Percentiles rank a stretch among this genome's conserved stretches.
These are phyloP conservation scores for Oegoconia quadripuncta DNA, from an alignment of 2,888 invertebrate species.

Conservation along the genomic window DNA sequence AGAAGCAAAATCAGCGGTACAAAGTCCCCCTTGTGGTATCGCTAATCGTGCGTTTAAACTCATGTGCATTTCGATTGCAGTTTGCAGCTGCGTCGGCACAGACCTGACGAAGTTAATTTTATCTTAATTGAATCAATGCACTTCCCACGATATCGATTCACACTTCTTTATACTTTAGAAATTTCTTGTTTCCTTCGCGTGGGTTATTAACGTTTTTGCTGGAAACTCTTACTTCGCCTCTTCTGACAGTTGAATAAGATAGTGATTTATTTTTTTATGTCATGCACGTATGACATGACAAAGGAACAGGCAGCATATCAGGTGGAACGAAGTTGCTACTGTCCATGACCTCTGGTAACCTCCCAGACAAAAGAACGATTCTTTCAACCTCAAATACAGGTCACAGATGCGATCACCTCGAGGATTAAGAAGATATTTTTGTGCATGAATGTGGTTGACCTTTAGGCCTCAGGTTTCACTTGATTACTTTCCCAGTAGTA, in stretches of 20 bases:
- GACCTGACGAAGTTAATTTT: constrained; percentile 44
- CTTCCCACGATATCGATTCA: constrained; percentile 24
- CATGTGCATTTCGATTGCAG: constrained; percentile 41
- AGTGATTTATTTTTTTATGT: constrained; percentile 12
- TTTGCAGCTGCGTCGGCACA: constrained; percentile 29
- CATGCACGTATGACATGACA: no score
- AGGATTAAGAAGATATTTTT: no score
- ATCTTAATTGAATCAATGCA: constrained; percentile 53
- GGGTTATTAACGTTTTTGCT: constrained; percentile 17
- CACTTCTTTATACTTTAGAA: constrained; percentile 23
- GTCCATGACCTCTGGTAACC: no score
- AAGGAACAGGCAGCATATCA: no score
- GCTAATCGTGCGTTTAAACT: constrained; percentile 11
- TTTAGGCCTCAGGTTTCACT: no score
- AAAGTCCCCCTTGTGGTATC: constrained; percentile 7
- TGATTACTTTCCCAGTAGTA: no score
- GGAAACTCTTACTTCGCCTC: constrained; percentile 20
- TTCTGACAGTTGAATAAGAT: constrained; percentile 20
- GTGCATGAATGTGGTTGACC: no score
- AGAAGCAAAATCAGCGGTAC: constrained; percentile 4
- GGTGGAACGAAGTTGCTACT: no score
- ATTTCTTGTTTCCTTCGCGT: constrained; percentile 20
- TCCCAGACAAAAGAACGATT: no score
- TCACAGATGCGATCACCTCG: no score
- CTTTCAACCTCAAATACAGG: no score